Base-by-base conservation (phyloP, 2,888 invertebrate genomes). In the Philopedon plagiatum region DNA sequence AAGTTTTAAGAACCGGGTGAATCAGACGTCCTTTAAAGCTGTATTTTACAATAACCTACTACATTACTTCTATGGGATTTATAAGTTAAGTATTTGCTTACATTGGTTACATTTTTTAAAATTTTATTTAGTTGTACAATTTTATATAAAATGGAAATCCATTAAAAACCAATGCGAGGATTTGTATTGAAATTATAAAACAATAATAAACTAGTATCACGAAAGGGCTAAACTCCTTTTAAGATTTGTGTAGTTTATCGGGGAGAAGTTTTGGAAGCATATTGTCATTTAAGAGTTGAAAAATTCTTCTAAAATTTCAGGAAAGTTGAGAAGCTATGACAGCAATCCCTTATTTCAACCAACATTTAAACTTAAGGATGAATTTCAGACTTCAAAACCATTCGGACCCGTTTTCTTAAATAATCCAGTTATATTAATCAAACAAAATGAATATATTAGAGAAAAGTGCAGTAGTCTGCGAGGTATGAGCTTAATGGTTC, bases 1-100 rank as follows among this genome's bases (percentile, higher is more conserved):
- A 71, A 71, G 66, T 71, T 71, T 71, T 71, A 66, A 71, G 71
- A 23, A 71, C 65, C 71, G 66, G 62, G 66, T 71, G 71, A 71
- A 66, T 66, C 71, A 66, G 66, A 71, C 71, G 57, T 66, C 49
- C 63, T 62, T 62, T 61, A 61, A 21, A 23, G 66, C 56, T 54
- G 65, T 71, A 71, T 66, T 66, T 66, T 71, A 66, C 71, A 71
- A 64, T 64, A 70, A 64, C 57, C 64, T 58, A 13, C 46, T 29
- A 34, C 46, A 54, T 54, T 21, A 54, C 34, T 39, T 15, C 15
- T 39, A 15, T 15, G 3, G 5, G 5, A 13, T 39, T 39, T 39
- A 39, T 5, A 26, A 26, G 7, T 26, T 26, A n/a, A n/a, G 26
- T 26, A 7, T 26, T 26, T 26, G 26, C 9, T 39, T 13, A 15